Evolutionary conservation across 2,113 vertebrate species (phyloP), one percentile per base, ranked within the genome.

Genomic region (Hippopotamus amphibius): DNA sequence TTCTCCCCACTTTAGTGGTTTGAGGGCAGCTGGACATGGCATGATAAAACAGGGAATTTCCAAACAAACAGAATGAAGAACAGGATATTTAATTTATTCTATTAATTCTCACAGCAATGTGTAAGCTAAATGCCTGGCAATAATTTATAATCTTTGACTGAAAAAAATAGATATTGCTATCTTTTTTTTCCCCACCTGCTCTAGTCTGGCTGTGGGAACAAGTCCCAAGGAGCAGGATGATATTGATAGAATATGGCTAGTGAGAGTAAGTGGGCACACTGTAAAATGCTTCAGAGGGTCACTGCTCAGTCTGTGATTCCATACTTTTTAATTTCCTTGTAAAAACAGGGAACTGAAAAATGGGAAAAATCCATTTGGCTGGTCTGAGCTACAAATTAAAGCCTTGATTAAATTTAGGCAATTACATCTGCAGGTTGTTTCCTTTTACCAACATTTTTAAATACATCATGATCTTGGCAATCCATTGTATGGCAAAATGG

Each of bases 371-470:
- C 98, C 97, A 98, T 98, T 98, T 98, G 98, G 98, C 98, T 98
- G 95, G 88, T 97, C 97, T 98, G 96, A 98, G 97, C 88, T 98
- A 98, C 98, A 98, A 98, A 99, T 98, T 98, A 99, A 98, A 98
- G 98, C 98, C 98, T 98, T 99, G 98, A 99, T 99, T 98, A 98
- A 98, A 98, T 99, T 98, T 98, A 98, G 98, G 98, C 98, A 98
- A 99, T 99, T 98, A 98, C 97, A 98, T 98, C 98, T 98, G 96
- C 0, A 92, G 98, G 98, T 98, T 98, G 93, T 99, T 98, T 98
- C 98, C 98, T 98, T 98, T 99, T 98, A 98, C 37, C 37, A 98
- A 98, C 97, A 98, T 98, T 98, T 98, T 98, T 98, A 98, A 98
- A 98, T 98, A 98, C 98, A 98, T 98, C 98, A 98, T 97, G 97